Evolutionary conservation across 2,888 invertebrate species (phyloP).

Genomic region (Napeogenes inachia): DNA sequence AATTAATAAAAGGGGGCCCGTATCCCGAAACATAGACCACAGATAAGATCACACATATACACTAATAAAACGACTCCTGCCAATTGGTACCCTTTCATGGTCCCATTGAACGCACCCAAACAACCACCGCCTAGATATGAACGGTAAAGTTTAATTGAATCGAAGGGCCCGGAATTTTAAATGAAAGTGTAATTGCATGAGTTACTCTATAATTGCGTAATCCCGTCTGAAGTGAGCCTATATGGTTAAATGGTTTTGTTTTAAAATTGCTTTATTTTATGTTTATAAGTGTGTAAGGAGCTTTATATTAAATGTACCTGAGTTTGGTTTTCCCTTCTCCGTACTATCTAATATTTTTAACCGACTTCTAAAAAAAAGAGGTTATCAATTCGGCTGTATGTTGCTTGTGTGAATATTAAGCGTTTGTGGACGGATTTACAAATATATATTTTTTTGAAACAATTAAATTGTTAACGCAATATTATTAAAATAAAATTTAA

Average conservation of each 20-base stretch:
- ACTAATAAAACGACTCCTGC: conserved; percentile 55
- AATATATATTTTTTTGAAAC: too few relatives aligned
- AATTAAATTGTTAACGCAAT: too few relatives aligned
- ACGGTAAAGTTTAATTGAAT: conserved; percentile 65
- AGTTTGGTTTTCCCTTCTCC: background rate
- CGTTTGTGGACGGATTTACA: too few relatives aligned
- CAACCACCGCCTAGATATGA: conserved; percentile 53
- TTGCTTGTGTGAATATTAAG: too few relatives aligned
- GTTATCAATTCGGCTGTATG: too few relatives aligned
- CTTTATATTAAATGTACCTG: background rate
- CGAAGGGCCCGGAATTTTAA: conserved; percentile 60
- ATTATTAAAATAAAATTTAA: too few relatives aligned
- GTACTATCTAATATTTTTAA: too few relatives aligned
- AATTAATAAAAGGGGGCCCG: conserved; percentile 71
- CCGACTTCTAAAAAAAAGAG: too few relatives aligned
- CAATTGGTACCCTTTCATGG: conserved; percentile 65
- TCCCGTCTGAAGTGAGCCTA: conserved; percentile 23
- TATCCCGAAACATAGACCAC: conserved; percentile 56
- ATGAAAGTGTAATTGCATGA: conserved; percentile 38
- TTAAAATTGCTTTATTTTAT: conserved; percentile 10
- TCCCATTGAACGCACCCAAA: conserved; percentile 47
- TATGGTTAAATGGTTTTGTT: conserved; percentile 23
- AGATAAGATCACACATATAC: conserved; percentile 70
- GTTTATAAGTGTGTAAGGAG: background rate
- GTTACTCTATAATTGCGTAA: conserved; percentile 29